phyloP scores from a whole-genome alignment of 1,140 invertebrate species.

The Teleopsis dalmanni region DNA sequence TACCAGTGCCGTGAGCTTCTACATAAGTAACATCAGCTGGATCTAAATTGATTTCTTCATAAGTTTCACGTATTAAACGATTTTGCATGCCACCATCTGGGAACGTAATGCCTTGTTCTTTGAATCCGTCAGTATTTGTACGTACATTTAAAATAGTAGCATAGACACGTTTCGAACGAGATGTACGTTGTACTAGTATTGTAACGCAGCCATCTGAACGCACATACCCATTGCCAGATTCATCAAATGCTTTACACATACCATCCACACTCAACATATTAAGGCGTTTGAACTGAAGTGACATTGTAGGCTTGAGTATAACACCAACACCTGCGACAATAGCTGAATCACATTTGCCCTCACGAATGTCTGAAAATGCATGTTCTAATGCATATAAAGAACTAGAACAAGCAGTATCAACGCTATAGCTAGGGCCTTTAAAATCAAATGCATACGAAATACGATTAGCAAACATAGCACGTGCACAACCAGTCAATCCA shows the following conservation, averaged over 20 bases:
- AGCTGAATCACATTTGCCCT: conserved; percentile 84
- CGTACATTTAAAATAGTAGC: conserved; percentile 78
- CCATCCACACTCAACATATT: conserved; percentile 87
- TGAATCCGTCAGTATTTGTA: conserved; percentile 84
- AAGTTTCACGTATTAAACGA: conserved; percentile 75
- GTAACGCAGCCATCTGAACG: conserved; percentile 80
- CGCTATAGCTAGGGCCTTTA: conserved; percentile 78
- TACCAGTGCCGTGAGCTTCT: conserved; percentile 95
- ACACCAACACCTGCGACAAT: conserved; percentile 82
- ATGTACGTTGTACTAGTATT: conserved; percentile 71
- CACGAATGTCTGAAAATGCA: conserved; percentile 72
- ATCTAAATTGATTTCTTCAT: conserved; percentile 71
- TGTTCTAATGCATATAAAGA: conserved; percentile 82
- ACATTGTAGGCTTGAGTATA: conserved; percentile 76
- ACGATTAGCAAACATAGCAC: conserved; percentile 94
- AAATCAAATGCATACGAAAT: conserved; percentile 94
- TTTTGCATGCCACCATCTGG: conserved; percentile 83
- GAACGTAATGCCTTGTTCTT: conserved; percentile 84
- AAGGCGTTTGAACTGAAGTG: conserved; percentile 87
- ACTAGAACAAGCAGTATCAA: conserved; percentile 95
- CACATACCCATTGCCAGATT: conserved; percentile 83
- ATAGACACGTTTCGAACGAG: conserved; percentile 71
- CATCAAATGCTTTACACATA: conserved; percentile 88
- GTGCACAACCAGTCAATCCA: conserved; percentile 81
- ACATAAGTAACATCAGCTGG: conserved; percentile 78